Conservation (phyloP, 2,888 invertebrate genomes). For the Acholoe squamosa region DNA sequence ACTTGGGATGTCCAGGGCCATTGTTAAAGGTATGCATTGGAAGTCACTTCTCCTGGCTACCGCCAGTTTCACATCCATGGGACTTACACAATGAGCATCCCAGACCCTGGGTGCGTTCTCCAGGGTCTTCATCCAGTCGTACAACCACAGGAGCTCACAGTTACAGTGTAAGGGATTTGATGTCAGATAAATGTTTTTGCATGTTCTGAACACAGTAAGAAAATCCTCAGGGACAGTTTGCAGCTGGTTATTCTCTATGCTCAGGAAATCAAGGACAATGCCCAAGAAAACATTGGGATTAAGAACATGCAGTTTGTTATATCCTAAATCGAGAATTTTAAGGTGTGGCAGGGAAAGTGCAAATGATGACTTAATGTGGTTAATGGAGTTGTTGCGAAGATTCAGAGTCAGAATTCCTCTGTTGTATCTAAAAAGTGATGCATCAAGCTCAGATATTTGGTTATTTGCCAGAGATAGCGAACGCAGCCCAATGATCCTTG, state of each 20-base stretch:
- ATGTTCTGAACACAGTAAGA: background rate
- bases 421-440: background rate
- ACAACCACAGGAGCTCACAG: constrained; percentile 7
- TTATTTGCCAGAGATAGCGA: constrained; percentile 21
- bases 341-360: background rate
- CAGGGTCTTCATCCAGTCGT: background rate
- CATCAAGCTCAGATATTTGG: background rate
- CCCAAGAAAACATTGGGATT: background rate
- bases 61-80: background rate
- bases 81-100: background rate
- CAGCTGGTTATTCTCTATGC: background rate
- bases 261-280: background rate
- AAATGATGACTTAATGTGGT: background rate
- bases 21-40: background rate
- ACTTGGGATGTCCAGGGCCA: background rate
- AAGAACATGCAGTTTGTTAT: background rate
- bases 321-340: background rate
- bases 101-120: background rate
- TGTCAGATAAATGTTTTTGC: background rate
- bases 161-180: constrained; percentile 38
- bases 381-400: constrained; percentile 22
- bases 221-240: background rate
- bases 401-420: background rate
- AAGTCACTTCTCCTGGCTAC: background rate
- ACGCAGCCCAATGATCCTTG: background rate